A percentile compares a stretch with the other conserved stretches of the same genome.
phyloP scores from a whole-genome alignment of 2,113 vertebrate genomes.

The Uropsilus gracilis region DNA sequence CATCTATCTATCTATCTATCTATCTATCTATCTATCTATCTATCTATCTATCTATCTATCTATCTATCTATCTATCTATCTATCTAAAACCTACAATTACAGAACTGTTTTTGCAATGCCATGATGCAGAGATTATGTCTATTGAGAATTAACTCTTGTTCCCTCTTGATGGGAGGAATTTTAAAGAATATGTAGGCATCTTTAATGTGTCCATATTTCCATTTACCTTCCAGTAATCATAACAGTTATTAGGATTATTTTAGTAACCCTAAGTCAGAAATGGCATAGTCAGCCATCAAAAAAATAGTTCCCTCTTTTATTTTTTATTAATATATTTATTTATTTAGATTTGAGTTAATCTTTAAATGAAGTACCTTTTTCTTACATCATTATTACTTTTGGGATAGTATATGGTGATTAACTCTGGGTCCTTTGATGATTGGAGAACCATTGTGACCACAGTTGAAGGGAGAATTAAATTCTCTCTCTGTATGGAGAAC shows the following conservation, averaged over 20 bases:
- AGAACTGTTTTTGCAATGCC: background rate
- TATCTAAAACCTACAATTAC: background rate
- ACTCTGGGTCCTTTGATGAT: too few species aligned
- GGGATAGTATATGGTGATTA: too few species aligned
- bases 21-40: too few species aligned
- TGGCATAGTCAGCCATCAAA: background rate
- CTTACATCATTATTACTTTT: too few species aligned
- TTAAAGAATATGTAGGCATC: background rate
- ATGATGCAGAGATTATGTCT: background rate
- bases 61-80: too few species aligned
- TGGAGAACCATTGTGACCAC: too few species aligned
- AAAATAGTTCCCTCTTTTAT: background rate
- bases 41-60: too few species aligned
- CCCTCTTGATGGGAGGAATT: rapidly evolving
- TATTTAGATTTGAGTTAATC: too few species aligned
- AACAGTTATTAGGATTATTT: background rate
- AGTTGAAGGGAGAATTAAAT: background rate
- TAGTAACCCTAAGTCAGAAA: background rate
- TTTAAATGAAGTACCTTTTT: too few species aligned
- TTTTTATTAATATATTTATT: too few species aligned
- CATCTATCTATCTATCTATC: too few species aligned
- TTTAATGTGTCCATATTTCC: background rate
- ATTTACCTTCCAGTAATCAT: background rate
- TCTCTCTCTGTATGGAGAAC: background rate
- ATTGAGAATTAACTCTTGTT: background rate